Percentiles rank a stretch among this genome's conserved stretches.
Evolutionary conservation across 2,113 vertebrate species (phyloP).

Genomic region (Psammodynastes pulverulentus): DNA sequence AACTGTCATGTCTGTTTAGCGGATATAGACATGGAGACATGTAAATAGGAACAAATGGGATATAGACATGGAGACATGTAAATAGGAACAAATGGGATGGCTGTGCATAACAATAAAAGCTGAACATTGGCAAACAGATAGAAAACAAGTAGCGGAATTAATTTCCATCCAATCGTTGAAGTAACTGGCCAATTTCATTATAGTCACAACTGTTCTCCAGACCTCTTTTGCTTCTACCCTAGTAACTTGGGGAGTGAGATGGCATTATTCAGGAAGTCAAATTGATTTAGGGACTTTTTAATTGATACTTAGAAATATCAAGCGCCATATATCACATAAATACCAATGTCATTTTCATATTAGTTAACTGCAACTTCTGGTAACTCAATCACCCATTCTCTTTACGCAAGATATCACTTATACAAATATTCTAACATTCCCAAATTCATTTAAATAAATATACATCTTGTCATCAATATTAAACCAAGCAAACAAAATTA

Average conservation of each 20-base stretch:
- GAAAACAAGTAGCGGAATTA: background rate
- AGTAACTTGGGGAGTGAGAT: background rate
- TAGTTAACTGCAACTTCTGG: background rate
- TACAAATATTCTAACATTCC: background rate
- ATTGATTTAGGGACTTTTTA: background rate
- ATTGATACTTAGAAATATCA: background rate
- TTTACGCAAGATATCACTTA: background rate
- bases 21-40: background rate
- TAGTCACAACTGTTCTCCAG: background rate
- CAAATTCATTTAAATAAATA: background rate
- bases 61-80: background rate
- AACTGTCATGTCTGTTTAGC: background rate
- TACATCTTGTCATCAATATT: slow-evolving; percentile 4
- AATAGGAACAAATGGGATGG: background rate
- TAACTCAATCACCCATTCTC: background rate
- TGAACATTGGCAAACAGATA: background rate
- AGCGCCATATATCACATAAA: background rate
- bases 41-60: background rate
- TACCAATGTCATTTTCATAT: background rate
- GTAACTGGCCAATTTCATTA: background rate
- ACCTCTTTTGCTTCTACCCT: background rate
- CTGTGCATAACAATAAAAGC: background rate
- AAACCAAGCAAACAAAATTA: slow-evolving; percentile 33
- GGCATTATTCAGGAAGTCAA: background rate
- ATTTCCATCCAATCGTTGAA: background rate